These are phyloP conservation scores for Crenichthys baileyi DNA, from an alignment of 2,797 vertebrate genomes.

Conservation along the genomic window DNA sequence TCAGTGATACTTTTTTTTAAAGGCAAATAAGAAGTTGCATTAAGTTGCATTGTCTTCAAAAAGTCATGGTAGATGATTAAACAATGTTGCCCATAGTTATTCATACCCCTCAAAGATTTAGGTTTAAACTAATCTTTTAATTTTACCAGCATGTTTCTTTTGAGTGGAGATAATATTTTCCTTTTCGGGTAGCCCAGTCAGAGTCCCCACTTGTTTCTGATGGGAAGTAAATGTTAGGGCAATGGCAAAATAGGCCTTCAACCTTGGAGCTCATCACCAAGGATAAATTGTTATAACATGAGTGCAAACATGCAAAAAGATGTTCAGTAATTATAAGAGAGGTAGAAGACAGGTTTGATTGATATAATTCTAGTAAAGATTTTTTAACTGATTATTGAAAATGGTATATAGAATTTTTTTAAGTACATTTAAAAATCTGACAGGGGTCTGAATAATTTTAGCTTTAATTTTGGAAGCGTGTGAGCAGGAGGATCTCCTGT, in stretches of 20 bases:
- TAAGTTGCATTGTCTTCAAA: neutral
- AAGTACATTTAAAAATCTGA: neutral
- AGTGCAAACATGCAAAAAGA: neutral
- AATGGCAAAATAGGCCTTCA: neutral
- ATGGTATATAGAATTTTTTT: too few relatives aligned
- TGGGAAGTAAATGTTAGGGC: neutral
- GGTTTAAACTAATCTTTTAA: neutral
- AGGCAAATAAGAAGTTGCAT: neutral
- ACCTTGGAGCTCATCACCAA: neutral
- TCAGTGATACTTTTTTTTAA: neutral
- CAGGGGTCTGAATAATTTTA: neutral
- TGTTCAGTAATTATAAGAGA: too few relatives aligned
- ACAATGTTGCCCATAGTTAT: neutral
- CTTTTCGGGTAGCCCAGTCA: neutral
- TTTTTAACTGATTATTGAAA: neutral
- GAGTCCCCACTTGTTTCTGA: neutral
- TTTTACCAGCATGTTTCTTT: neutral
- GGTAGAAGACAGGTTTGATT: neutral
- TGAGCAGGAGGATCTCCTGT: neutral
- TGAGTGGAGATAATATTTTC: neutral
- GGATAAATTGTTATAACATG: neutral
- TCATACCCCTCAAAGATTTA: neutral
- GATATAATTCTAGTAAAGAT: neutral
- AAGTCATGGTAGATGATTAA: neutral
- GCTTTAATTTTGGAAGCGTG: neutral